Evolutionary conservation across 2,888 invertebrate genomes (phyloP).

Genomic region (Agonopterix heracliana): DNA sequence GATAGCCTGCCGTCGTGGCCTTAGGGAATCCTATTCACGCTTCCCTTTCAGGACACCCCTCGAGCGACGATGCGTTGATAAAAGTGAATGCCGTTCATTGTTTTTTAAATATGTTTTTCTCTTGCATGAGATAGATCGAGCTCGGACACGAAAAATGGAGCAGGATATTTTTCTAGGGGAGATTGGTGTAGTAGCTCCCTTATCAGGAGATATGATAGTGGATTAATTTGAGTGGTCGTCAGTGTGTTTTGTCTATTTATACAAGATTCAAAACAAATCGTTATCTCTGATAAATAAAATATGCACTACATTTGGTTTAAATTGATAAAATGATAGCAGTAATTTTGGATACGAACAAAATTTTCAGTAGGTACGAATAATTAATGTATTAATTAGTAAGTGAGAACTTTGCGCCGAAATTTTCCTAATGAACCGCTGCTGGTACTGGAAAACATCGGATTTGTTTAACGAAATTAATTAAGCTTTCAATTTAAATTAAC

Average conservation of each 20-base stretch:
- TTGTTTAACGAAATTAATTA: no score
- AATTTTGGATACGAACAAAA: no score
- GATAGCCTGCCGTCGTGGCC: conserved; percentile 56
- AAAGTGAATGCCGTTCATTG: conserved; percentile 66
- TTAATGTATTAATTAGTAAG: no score
- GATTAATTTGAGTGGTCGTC: conserved; percentile 7
- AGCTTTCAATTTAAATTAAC: no score
- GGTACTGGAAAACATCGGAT: no score
- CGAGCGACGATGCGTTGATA: conserved; percentile 66
- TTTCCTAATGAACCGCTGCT: no score
- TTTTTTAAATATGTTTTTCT: conserved; percentile 63
- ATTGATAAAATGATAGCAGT: background rate
- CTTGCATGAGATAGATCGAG: conserved; percentile 25
- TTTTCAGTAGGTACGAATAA: no score
- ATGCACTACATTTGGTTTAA: background rate
- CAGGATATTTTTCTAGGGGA: conserved; percentile 35
- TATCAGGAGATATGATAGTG: conserved; percentile 39
- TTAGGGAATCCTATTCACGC: conserved; percentile 53
- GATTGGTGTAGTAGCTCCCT: conserved; percentile 33
- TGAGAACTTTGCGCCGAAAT: no score
- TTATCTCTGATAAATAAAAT: conserved; percentile 1
- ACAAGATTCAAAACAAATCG: background rate
- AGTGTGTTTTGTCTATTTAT: background rate
- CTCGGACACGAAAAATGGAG: background rate
- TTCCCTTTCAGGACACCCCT: conserved; percentile 56